Conservation (phyloP, 2,113 vertebrate genomes). For the Lophura nycthemera region DNA sequence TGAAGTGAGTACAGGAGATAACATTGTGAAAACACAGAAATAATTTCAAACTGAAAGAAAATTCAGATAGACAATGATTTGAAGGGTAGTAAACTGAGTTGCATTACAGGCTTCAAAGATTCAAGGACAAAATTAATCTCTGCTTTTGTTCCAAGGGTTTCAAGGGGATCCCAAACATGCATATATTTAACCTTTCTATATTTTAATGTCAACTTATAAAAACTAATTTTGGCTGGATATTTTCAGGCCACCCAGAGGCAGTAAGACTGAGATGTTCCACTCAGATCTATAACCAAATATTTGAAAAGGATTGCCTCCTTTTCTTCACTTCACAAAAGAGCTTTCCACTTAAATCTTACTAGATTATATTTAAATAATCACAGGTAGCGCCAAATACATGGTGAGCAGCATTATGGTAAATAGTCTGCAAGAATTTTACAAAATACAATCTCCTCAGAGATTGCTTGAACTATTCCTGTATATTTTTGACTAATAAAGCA, state of each 20-base stretch:
- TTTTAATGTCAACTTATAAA: background rate
- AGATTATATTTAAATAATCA: background rate
- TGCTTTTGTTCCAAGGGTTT: background rate
- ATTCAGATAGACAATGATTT: slow-evolving; percentile 1
- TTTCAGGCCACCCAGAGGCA: background rate
- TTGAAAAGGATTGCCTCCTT: slow-evolving; percentile 19
- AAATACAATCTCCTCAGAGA: background rate
- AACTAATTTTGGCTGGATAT: background rate
- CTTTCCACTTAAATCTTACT: slow-evolving; percentile 30
- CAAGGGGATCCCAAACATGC: background rate
- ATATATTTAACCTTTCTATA: background rate
- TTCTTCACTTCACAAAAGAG: background rate
- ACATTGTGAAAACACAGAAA: slow-evolving; percentile 1
- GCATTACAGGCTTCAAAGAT: background rate
- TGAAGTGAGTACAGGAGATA: background rate
- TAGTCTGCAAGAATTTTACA: background rate
- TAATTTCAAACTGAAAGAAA: background rate
- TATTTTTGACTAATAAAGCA: background rate
- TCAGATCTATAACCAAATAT: slow-evolving; percentile 8
- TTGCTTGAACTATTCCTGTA: background rate
- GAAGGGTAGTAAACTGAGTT: background rate
- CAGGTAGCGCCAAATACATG: background rate
- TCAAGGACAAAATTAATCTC: background rate
- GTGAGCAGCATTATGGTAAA: background rate
- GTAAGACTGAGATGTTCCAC: background rate